phyloP scores from a whole-genome alignment of 2,113 vertebrate genomes.

The Myiozetetes cayanensis region DNA sequence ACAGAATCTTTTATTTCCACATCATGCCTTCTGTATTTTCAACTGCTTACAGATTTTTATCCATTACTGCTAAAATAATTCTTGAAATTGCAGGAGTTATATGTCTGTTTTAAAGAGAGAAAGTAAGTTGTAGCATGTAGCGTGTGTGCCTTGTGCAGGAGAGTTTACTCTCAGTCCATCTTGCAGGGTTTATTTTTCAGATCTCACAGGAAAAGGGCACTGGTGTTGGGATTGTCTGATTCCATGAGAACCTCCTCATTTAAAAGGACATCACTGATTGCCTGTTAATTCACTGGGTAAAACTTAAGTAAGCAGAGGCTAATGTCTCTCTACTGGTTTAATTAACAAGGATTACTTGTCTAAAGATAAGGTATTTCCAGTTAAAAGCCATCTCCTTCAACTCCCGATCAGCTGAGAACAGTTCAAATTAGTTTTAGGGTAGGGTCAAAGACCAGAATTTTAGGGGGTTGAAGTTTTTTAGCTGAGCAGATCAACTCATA shows the following conservation, averaged over 20 bases:
- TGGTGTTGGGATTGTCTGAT: background rate
- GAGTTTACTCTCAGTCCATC: background rate
- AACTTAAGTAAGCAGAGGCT: slow-evolving; percentile 27
- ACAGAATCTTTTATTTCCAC: background rate
- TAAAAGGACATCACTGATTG: background rate
- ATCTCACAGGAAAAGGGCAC: background rate
- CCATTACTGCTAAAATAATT: background rate
- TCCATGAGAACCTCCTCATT: background rate
- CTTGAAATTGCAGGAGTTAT: background rate
- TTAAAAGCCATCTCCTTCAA: slow-evolving; percentile 41
- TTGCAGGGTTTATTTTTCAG: background rate
- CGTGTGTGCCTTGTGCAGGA: background rate
- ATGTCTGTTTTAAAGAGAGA: background rate
- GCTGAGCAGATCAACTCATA: background rate
- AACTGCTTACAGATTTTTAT: background rate
- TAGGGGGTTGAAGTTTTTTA: slow-evolving; percentile 22
- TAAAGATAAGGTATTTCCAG: slow-evolving; percentile 49
- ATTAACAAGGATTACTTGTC: slow-evolving; percentile 42
- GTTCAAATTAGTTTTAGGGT: slow-evolving; percentile 55
- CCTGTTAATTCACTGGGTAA: slow-evolving; percentile 12
- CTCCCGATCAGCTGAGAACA: slow-evolving; percentile 44
- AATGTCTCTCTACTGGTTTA: slow-evolving; percentile 35
- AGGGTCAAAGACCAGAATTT: slow-evolving; percentile 45
- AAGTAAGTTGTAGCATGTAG: background rate
- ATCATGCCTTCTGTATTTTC: background rate